These are phyloP conservation scores for Dioctria linearis DNA, from an alignment of 2,888 invertebrate genomes.

Conservation along the genomic window DNA sequence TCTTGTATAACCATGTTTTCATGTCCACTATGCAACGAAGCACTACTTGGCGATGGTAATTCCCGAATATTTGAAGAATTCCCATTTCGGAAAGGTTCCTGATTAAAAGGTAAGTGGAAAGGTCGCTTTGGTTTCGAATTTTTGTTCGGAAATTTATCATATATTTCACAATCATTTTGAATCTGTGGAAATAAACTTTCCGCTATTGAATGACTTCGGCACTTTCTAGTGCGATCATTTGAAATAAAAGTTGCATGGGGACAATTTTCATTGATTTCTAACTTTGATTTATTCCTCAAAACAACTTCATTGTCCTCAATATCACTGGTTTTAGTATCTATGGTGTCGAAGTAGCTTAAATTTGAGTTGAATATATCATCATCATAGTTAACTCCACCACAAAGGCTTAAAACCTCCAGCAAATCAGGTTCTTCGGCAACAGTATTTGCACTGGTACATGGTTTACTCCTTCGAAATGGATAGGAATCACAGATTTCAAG, in stretches of 20 bases:
- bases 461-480: conserved; percentile 1
- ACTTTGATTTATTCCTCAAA: conserved; percentile 66
- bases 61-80: conserved; percentile 67
- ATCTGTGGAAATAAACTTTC: conserved; percentile 61
- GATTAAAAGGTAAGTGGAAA: conserved; percentile 67
- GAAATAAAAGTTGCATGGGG: conserved; percentile 59
- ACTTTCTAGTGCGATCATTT: conserved; percentile 63
- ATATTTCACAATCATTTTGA: conserved; percentile 7
- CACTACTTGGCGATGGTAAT: conserved; percentile 70
- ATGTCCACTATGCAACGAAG: conserved; percentile 69
- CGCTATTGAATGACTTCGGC: conserved; percentile 68
- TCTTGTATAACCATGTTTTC: conserved; percentile 68
- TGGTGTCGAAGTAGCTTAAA: conserved; percentile 65
- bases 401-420: conserved; percentile 69
- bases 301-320: conserved; percentile 63
- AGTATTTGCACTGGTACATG: background rate
- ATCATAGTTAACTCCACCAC: conserved; percentile 61
- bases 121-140: conserved; percentile 65
- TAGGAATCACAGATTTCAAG: background rate
- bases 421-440: conserved; percentile 70
- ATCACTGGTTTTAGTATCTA: conserved; percentile 64
- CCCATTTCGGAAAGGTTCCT: conserved; percentile 68
- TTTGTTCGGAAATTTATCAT: conserved; percentile 51
- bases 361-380: conserved; percentile 65
- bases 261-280: conserved; percentile 54